phyloP scores from a whole-genome alignment of 1,140 invertebrate genomes.

The Drosophila ambigua region DNA sequence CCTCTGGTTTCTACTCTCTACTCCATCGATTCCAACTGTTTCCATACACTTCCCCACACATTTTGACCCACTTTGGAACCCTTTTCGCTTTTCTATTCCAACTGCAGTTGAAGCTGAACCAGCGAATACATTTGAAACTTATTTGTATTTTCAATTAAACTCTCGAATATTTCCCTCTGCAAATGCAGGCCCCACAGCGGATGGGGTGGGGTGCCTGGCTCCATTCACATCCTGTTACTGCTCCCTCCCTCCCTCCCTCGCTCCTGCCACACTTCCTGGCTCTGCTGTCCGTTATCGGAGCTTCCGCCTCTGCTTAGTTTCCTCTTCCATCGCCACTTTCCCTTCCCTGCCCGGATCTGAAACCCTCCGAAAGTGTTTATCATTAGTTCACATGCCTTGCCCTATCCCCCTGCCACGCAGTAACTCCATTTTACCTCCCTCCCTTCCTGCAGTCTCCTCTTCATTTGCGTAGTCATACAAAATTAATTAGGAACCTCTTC shows the following conservation, averaged over 20 bases:
- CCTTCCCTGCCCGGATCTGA: background rate
- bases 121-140: constrained; percentile 1
- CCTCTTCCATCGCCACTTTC: too few species aligned
- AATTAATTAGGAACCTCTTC: constrained; percentile 45
- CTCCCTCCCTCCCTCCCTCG: background rate
- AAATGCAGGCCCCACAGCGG: background rate
- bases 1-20: constrained; percentile 4
- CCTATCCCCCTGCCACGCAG: background rate
- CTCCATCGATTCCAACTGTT: constrained; percentile 5
- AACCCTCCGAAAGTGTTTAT: constrained; percentile 41
- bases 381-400: constrained; percentile 58
- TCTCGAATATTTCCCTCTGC: constrained; percentile 6
- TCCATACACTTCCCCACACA: background rate
- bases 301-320: constrained; percentile 40
- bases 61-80: constrained; percentile 1
- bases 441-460: background rate
- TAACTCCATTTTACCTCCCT: background rate
- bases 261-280: constrained; percentile 11
- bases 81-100: background rate
- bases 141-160: constrained; percentile 30
- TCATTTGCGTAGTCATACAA: constrained; percentile 55
- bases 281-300: constrained; percentile 26
- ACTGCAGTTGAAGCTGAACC: too few species aligned
- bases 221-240: constrained; percentile 14
- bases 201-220: background rate